Percentiles rank a stretch among this genome's conserved stretches.
These are phyloP conservation scores for Cryptoprocta ferox DNA, from an alignment of 2,797 vertebrate genomes.

Conservation along the genomic window DNA sequence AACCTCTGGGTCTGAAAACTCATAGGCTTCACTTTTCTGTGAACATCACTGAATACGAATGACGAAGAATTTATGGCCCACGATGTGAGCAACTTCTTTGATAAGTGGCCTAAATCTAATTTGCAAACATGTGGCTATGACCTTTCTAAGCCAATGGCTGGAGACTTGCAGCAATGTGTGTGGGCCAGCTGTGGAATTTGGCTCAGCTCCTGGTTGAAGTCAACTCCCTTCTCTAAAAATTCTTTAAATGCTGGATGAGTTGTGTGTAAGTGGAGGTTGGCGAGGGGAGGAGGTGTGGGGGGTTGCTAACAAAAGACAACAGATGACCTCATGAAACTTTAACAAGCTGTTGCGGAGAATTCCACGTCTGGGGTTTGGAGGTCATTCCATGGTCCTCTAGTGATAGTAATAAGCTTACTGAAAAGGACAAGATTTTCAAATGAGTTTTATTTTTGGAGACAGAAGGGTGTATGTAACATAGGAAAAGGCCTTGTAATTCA, in stretches of 20 bases:
- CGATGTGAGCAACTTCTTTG: slow-evolving; percentile 76
- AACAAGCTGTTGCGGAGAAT: slow-evolving; percentile 54
- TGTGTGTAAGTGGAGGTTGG: neutral
- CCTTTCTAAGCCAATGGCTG: slow-evolving; percentile 71
- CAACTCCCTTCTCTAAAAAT: slow-evolving; percentile 73
- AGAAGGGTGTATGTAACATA: neutral
- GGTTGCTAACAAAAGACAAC: slow-evolving; percentile 60
- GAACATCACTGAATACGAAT: slow-evolving; percentile 60
- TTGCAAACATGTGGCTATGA: slow-evolving; percentile 78
- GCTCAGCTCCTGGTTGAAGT: slow-evolving; percentile 73
- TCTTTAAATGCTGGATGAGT: slow-evolving; percentile 73
- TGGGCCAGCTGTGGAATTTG: slow-evolving; percentile 84
- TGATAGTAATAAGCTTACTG: neutral
- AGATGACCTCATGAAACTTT: slow-evolving; percentile 49
- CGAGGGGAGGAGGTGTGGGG: neutral
- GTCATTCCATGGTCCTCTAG: neutral
- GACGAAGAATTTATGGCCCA: slow-evolving; percentile 75
- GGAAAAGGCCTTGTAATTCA: neutral
- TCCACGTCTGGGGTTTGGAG: slow-evolving; percentile 52
- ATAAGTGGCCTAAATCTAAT: slow-evolving; percentile 83
- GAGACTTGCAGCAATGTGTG: slow-evolving; percentile 80
- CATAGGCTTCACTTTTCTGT: slow-evolving; percentile 25
- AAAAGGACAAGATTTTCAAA: slow-evolving; percentile 16
- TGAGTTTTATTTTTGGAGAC: neutral
- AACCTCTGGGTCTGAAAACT: slow-evolving; percentile 13